Conservation (phyloP, 1,140 invertebrate genomes). For the Leguminivora glycinivorella region DNA sequence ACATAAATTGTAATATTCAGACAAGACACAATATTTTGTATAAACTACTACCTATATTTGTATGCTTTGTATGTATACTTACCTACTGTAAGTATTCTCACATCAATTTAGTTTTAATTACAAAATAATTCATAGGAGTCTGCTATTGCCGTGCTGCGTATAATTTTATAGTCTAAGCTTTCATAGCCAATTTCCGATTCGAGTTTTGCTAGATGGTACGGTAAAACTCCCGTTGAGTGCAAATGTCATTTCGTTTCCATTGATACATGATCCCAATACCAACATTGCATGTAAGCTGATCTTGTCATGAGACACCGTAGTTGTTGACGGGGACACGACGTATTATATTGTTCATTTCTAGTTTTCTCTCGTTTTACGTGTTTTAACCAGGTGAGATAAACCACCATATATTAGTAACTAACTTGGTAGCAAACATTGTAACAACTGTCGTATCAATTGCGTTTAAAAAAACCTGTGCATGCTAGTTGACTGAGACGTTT, state of each 20-base stretch:
- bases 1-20: too few relatives aligned
- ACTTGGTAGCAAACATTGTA: not conserved
- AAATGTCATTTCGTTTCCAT: constrained; percentile 31
- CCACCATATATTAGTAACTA: too few relatives aligned
- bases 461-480: not conserved
- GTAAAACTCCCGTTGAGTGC: constrained; percentile 30
- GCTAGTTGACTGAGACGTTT: constrained; percentile 5
- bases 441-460: not conserved
- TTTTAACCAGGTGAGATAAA: not conserved
- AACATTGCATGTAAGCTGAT: constrained; percentile 5
- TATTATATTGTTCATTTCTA: constrained; percentile 6
- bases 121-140: not conserved
- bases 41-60: not conserved
- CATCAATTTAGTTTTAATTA: not conserved
- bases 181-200: not conserved
- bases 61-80: too few relatives aligned
- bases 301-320: constrained; percentile 1
- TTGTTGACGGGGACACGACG: not conserved
- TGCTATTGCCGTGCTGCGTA: not conserved
- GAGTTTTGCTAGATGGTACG: constrained; percentile 5
- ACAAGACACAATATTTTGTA: too few relatives aligned
- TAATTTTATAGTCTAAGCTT: not conserved
- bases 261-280: constrained; percentile 30
- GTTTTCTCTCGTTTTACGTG: not conserved
- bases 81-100: not conserved